A percentile compares a stretch with the other conserved stretches of the same genome.
Conservation (phyloP, 30 jellyfish, hydroid and myxozoan genomes). For the Nemopilema nomurai region DNA sequence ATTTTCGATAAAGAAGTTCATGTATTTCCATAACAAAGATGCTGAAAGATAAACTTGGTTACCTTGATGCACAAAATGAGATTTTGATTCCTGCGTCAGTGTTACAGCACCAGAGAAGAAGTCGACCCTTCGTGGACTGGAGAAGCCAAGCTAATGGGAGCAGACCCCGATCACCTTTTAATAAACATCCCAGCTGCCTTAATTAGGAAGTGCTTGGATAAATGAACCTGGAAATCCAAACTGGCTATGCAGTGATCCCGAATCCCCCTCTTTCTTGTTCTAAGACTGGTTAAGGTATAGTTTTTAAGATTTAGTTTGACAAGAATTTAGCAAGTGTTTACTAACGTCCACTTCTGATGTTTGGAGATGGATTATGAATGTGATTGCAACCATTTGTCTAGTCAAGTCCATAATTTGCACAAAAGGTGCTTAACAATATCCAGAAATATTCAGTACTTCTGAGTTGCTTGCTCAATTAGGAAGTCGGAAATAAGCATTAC, state of each 20-base stretch:
- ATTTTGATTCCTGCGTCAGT: neutral
- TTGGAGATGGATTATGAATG: neutral
- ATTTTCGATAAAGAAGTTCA: no score
- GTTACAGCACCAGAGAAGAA: neutral
- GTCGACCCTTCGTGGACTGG: neutral
- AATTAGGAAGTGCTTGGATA: constrained; percentile 1
- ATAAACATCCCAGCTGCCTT: no score
- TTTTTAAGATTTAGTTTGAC: neutral
- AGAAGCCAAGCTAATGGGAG: constrained; percentile 1
- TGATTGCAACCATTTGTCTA: neutral
- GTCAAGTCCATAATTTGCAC: neutral
- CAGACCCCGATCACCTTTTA: no score
- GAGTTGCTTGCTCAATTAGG: no score
- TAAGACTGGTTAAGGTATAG: neutral
- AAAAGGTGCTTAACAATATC: no score
- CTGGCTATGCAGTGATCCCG: constrained; percentile 29
- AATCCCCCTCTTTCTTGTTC: neutral
- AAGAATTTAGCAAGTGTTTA: neutral
- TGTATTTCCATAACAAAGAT: no score
- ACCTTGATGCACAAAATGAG: neutral
- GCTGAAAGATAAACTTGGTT: no score
- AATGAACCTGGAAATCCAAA: constrained; percentile 16
- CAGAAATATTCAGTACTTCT: no score
- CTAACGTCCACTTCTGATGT: neutral
- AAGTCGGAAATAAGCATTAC: no score